Base-by-base conservation (phyloP, 64 coral and sea anemone species). In the Montipora efflorescens region DNA sequence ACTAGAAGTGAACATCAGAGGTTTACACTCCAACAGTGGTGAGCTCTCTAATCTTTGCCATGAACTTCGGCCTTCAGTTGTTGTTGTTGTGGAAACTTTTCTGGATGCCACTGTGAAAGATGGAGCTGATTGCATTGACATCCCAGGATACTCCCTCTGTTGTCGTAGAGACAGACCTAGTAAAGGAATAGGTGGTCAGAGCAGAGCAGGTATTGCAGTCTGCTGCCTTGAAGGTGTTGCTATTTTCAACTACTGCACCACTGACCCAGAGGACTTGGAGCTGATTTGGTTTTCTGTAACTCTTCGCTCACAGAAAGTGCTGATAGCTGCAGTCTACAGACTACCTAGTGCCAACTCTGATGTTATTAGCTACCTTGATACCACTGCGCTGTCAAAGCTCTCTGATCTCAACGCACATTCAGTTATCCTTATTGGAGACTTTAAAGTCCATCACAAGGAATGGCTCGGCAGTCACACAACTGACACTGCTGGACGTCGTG, bases 201-300 rank as follows among this genome's bases (percentile, higher is more conserved):
- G 64, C 69, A 73, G 20, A 73, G 69, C 19, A 23, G 18, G 69
- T 73, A 73, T 73, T 73, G 69, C 69, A 73, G 69, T 73, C 2
- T 73, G 23, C 69, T 73, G 69, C 69, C 20, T 73, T 73, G 69
- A 73, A 23, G 69, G 69, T 22, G 20, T 73, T 73, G 69, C 69
- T 21, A 73, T 73, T 7, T 73, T 23, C 18, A 18, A 73, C 21
- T 4, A 73, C 69, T 22, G 21, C 3, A 23, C 5, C 69, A 22
- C 21, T 22, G 69, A 73, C 18, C 69, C 69, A 73, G 69, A 73
- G 69, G 22, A 73, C 19, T 73, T 73, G 6, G 69, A 73, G 69
- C 18, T 73, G 69, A 73, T 73, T 7, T 23, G 69, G 20, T 73
- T 20, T 20, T 20, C 19, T 73, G 64, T 67, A 67, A 67, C 64